Percentiles rank a stretch among this genome's conserved stretches.
Conservation (phyloP, 2,888 invertebrate genomes). For the Troglohyphantes excavatus region DNA sequence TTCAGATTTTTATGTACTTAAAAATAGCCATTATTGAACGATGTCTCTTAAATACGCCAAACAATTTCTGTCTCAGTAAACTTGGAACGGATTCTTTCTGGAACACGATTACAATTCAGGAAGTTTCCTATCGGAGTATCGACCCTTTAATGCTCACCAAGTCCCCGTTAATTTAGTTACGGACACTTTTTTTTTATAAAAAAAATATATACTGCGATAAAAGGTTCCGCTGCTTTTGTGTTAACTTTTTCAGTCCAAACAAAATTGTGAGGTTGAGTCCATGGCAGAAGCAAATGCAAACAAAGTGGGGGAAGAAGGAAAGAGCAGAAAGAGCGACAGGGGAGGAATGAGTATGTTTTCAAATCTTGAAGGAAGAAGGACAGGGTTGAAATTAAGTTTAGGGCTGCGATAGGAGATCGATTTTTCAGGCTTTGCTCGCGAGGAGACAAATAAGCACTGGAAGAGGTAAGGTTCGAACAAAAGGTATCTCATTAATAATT, state of each 20-base stretch:
- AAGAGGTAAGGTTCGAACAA: constrained; percentile 47
- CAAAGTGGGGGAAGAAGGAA: constrained; percentile 32
- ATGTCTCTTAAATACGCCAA: background rate
- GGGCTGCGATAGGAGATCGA: constrained; percentile 46
- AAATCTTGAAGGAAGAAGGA: constrained; percentile 39
- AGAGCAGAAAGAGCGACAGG: constrained; percentile 7
- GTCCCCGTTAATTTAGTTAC: constrained; percentile 56
- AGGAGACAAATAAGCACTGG: constrained; percentile 53
- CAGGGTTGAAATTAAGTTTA: constrained; percentile 52
- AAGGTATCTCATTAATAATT: constrained; percentile 66
- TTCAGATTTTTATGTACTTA: too few relatives aligned
- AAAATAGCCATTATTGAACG: too few relatives aligned
- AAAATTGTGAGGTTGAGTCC: constrained; percentile 19
- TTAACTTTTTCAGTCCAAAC: constrained; percentile 38
- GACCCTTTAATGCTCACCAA: constrained; percentile 36
- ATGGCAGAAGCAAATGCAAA: constrained; percentile 15
- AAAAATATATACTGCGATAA: background rate
- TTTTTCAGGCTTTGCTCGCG: constrained; percentile 15
- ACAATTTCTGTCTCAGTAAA: background rate
- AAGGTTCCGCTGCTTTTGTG: constrained; percentile 15
- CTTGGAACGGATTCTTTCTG: background rate
- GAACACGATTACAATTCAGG: constrained; percentile 19
- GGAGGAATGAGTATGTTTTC: constrained; percentile 28
- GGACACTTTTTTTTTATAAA: constrained; percentile 37
- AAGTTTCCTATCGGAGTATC: constrained; percentile 44